A percentile compares a stretch with the other conserved stretches of the same genome.
Evolutionary conservation across 2,797 vertebrate genomes (phyloP).

Genomic region (Thripadectes ignobilis): DNA sequence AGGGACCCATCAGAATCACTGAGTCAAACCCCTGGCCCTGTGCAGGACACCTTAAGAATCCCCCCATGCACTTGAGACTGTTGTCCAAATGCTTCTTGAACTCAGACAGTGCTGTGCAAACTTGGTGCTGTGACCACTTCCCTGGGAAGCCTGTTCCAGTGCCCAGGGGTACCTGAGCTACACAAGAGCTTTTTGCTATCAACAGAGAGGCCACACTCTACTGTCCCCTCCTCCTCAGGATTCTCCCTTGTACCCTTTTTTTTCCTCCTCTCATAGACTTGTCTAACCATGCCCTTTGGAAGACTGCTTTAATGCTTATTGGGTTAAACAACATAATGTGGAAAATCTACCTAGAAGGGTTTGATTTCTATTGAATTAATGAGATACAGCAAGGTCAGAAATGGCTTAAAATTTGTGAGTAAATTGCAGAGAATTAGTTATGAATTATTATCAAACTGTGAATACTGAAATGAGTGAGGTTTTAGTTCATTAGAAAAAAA

Average conservation of each 20-base stretch:
- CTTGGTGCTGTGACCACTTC: not conserved
- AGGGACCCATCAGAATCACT: not conserved
- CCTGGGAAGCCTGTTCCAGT: not conserved
- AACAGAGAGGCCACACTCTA: not conserved
- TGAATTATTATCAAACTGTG: not conserved
- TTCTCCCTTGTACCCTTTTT: not conserved
- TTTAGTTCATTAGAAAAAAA: not conserved
- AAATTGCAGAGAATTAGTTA: not conserved
- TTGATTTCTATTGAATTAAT: not conserved
- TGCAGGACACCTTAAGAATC: not conserved
- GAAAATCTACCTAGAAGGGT: not conserved
- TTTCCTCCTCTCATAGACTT: not conserved
- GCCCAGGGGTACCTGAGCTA: not conserved
- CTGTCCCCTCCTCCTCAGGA: not conserved
- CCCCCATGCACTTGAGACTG: not conserved
- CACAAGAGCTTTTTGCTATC: not conserved
- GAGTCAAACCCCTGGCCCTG: not conserved
- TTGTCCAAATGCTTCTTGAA: not conserved
- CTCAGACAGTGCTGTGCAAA: not conserved
- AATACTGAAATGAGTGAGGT: not conserved
- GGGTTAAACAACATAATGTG: not conserved
- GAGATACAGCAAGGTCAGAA: not conserved
- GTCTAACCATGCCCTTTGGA: not conserved
- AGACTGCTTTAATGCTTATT: not conserved
- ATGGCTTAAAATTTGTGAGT: not conserved